phyloP scores from a whole-genome alignment of 2,797 vertebrate species.

The Betta splendens region DNA sequence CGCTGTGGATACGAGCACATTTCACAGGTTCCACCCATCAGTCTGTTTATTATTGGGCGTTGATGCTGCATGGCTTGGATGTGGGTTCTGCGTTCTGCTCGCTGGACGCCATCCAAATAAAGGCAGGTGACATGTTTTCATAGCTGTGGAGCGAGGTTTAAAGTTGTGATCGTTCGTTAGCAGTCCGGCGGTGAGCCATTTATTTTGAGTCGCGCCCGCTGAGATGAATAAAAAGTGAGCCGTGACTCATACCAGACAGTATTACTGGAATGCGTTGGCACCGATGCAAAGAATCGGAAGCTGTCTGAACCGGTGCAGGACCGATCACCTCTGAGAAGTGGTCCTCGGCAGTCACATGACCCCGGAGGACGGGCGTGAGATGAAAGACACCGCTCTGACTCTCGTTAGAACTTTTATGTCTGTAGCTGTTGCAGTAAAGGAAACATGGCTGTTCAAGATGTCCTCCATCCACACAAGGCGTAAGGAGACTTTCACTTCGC shows the following conservation, averaged over 20 bases:
- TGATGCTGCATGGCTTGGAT: slow-evolving; percentile 66
- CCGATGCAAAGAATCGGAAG: slow-evolving; percentile 17
- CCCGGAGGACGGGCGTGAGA: slow-evolving; percentile 27
- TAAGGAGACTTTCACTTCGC: slow-evolving; percentile 41
- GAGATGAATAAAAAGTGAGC: slow-evolving; percentile 36
- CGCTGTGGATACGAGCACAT: not conserved
- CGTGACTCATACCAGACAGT: slow-evolving; percentile 24
- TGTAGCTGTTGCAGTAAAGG: slow-evolving; percentile 58
- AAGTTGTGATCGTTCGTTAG: slow-evolving; percentile 19
- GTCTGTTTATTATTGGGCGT: no score
- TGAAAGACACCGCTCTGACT: slow-evolving; percentile 59
- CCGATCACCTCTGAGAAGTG: slow-evolving; percentile 37
- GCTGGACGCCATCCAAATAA: slow-evolving; percentile 59
- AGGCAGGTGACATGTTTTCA: slow-evolving; percentile 35
- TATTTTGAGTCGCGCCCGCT: slow-evolving; percentile 17
- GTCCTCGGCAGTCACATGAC: slow-evolving; percentile 22
- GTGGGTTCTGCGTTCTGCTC: slow-evolving; percentile 65
- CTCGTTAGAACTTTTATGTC: slow-evolving; percentile 57
- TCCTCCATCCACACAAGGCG: slow-evolving; percentile 36
- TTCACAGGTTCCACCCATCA: not conserved
- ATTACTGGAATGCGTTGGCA: slow-evolving; percentile 44
- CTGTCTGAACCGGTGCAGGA: slow-evolving; percentile 25
- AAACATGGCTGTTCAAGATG: slow-evolving; percentile 50
- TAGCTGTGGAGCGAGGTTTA: no score
- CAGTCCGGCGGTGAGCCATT: slow-evolving; percentile 3